phyloP scores from a whole-genome alignment of 1,140 invertebrate species.

The Drosophila nikananu region DNA sequence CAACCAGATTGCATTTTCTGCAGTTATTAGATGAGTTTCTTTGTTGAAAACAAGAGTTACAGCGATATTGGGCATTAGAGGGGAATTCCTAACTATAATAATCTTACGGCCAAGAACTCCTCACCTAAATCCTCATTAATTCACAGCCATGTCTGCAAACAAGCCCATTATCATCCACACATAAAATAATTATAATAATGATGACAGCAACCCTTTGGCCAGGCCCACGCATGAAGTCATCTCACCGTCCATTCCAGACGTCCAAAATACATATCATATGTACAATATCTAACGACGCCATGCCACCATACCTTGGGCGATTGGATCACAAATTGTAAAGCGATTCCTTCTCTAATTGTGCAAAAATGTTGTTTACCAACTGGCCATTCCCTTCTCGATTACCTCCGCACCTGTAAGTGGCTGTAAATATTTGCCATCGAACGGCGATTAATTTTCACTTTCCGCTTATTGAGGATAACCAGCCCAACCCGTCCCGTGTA shows the following conservation, averaged over 20 bases:
- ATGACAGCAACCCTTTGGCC: constrained; percentile 35
- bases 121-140: constrained; percentile 25
- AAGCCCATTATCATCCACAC: constrained; percentile 9
- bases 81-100: background rate
- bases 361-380: constrained; percentile 39
- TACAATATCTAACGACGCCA: constrained; percentile 27
- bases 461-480: constrained; percentile 40
- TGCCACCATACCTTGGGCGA: constrained; percentile 18
- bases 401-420: constrained; percentile 1
- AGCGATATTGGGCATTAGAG: background rate
- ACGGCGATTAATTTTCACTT: constrained; percentile 47
- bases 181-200: constrained; percentile 43
- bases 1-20: constrained; percentile 8
- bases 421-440: constrained; percentile 38
- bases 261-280: constrained; percentile 1
- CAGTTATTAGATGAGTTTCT: background rate
- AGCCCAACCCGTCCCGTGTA: constrained; percentile 51
- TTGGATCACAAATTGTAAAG: constrained; percentile 36
- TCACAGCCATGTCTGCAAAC: constrained; percentile 21
- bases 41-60: background rate
- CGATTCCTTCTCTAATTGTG: constrained; percentile 37
- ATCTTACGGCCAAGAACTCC: background rate
- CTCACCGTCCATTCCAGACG: constrained; percentile 12
- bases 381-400: constrained; percentile 8
- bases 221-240: constrained; percentile 42